Evolutionary conservation across 64 coral and sea anemone species (phyloP).

Genomic region (Stylophora pistillata): DNA sequence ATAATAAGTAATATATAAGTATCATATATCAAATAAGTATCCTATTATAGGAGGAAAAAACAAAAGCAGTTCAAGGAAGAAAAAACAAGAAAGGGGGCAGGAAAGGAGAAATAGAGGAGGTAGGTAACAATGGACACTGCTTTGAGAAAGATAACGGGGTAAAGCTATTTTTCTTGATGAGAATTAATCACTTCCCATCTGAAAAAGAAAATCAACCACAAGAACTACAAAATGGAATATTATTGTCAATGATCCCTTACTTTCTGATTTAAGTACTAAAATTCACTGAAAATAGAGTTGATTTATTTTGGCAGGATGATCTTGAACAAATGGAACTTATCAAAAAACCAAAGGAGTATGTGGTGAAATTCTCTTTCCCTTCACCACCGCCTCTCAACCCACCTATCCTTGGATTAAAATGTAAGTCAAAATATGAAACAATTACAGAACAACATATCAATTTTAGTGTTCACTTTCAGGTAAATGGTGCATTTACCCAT

Average conservation of each 20-base stretch:
- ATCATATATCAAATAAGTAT: too few relatives aligned
- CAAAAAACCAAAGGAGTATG: slow-evolving; percentile 97
- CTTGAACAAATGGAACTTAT: slow-evolving; percentile 77
- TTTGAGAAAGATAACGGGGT: too few relatives aligned
- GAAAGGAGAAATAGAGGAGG: slow-evolving; percentile 85
- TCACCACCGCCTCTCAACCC: slow-evolving; percentile 89
- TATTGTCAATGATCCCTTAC: too few relatives aligned
- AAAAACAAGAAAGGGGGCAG: slow-evolving; percentile 90
- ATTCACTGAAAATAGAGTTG: background rate
- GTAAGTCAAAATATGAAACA: slow-evolving; percentile 36
- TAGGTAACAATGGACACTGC: background rate
- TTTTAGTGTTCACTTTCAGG: too few relatives aligned
- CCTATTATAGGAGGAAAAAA: slow-evolving; percentile 80
- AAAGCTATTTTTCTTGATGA: too few relatives aligned
- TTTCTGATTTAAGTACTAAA: background rate
- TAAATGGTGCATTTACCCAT: too few relatives aligned
- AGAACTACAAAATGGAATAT: too few relatives aligned
- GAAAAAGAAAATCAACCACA: too few relatives aligned
- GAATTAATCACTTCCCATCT: too few relatives aligned
- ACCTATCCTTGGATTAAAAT: slow-evolving; percentile 96
- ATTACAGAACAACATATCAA: background rate
- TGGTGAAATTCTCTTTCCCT: slow-evolving; percentile 95
- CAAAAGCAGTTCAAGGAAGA: slow-evolving; percentile 87
- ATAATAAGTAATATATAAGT: too few relatives aligned
- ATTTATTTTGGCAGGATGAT: slow-evolving; percentile 67